Evolutionary conservation across 1,140 invertebrate genomes (phyloP), one percentile per base, ranked within the genome.

Genomic region (Berghia stephanieae): DNA sequence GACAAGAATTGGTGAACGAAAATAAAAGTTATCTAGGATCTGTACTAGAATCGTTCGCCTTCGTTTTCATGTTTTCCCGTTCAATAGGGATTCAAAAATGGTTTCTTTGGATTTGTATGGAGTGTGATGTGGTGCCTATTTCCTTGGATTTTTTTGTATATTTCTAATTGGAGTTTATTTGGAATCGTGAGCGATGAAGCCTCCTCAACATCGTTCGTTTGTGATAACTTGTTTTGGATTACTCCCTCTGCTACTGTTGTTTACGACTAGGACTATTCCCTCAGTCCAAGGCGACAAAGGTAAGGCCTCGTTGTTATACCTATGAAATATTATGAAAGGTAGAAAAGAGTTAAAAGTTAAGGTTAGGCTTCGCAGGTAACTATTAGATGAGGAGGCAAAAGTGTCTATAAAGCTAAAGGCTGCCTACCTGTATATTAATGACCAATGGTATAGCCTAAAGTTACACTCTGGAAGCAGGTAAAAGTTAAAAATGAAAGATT

Each of bases 111-210:
- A 73, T 73, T 36, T 24, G 55, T 57, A 46, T n/a, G 38, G 8
- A 52, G 10, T 73, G 71, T 73, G 49, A 73, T 73, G 71, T 73
- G 71, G 27, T 57, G 10, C 40, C 36, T 44, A 73, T n/a, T n/a
- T n/a, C 71, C 16, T n/a, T 57, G 71, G 52, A 73, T 73, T 43
- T n/a, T 18, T 36, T n/a, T 52, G 57, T 49, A n/a, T 57, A 73
- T 73, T 46, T 73, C 38, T n/a, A 57, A 38, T 60, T 36, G 13
- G 24, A 57, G 71, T 31, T 16, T 27, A 24, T 18, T 10, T 36
- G 31, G 10, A 73, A 34, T n/a, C 57, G 71, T 73, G 71, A 73
- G 71, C 71, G 46, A 73, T 73, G 71, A 4, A 21, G n/a, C 38
- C 71, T 73, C 71, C 55, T 52, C n/a, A n/a, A n/a, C n/a, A n/a